These are phyloP conservation scores for Pachycephus smyrnensis DNA, from an alignment of 2,888 invertebrate genomes.

Conservation along the genomic window DNA sequence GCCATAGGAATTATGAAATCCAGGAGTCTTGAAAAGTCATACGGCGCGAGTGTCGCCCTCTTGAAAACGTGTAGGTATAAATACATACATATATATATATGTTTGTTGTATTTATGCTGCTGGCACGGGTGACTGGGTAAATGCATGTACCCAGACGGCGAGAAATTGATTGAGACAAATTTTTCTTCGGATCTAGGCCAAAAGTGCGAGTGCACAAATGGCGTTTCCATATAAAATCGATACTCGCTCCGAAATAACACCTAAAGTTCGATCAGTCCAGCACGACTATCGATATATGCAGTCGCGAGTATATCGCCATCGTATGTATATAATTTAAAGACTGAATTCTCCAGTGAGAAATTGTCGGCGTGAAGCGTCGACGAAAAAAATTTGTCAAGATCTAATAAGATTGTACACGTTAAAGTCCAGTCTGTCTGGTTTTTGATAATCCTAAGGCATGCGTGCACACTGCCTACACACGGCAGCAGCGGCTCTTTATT, in stretches of 20 bases:
- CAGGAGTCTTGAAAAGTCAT: not conserved
- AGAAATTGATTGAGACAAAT: not conserved
- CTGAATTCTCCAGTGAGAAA: not conserved
- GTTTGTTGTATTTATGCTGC: not conserved
- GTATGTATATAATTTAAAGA: not conserved
- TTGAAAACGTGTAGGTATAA: not conserved
- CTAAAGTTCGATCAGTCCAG: not conserved
- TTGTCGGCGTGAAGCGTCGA: not conserved
- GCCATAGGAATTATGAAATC: not conserved
- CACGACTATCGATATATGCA: not conserved
- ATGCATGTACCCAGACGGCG: not conserved
- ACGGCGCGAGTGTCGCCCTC: not conserved
- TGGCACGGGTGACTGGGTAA: not conserved
- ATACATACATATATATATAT: not conserved
- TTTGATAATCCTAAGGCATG: not conserved
- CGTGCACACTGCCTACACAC: not conserved
- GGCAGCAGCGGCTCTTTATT: not conserved
- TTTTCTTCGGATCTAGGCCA: conserved; percentile 34
- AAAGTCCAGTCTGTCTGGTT: not conserved
- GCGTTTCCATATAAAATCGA: conserved; percentile 14
- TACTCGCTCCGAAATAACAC: not conserved
- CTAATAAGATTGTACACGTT: not conserved
- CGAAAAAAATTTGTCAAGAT: not conserved
- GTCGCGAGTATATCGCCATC: not conserved
- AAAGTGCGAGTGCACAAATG: conserved; percentile 38